A percentile compares a stretch with the other conserved stretches of the same genome.
phyloP scores from a whole-genome alignment of 2,888 invertebrate genomes.

The Drosophila barbarae region DNA sequence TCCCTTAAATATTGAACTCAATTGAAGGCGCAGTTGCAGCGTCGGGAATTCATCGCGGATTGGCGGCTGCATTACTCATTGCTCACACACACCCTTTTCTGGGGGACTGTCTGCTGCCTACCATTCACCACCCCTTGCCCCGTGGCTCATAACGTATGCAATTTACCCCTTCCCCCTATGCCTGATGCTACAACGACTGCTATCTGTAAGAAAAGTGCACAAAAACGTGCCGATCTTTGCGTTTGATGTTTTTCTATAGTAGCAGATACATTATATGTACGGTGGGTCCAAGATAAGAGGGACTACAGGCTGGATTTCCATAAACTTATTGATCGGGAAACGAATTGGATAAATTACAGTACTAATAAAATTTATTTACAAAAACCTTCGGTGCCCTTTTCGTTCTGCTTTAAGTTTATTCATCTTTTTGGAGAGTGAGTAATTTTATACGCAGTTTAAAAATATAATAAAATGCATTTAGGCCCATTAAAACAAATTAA shows the following conservation, averaged over 20 bases:
- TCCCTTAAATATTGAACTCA: slow-evolving; percentile 64
- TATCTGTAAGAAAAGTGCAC: slow-evolving; percentile 38
- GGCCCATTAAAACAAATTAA: slow-evolving; percentile 4
- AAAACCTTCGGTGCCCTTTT: neutral
- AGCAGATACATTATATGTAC: slow-evolving; percentile 5
- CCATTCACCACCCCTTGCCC: neutral
- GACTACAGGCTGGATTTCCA: no score
- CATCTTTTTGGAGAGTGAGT: neutral
- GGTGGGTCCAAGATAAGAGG: slow-evolving; percentile 22
- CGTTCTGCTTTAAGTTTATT: slow-evolving; percentile 3
- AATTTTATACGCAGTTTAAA: neutral
- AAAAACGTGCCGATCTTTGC: slow-evolving; percentile 39
- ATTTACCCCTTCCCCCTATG: neutral
- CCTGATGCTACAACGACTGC: neutral
- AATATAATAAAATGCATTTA: slow-evolving; percentile 5
- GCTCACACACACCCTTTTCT: slow-evolving; percentile 29
- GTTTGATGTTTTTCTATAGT: slow-evolving; percentile 44
- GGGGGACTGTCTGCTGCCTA: neutral
- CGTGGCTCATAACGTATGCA: neutral
- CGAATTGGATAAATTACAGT: neutral
- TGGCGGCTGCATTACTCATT: slow-evolving; percentile 55
- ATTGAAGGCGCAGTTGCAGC: slow-evolving; percentile 50
- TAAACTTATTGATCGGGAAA: neutral
- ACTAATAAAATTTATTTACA: no score
- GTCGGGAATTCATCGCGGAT: slow-evolving; percentile 21